Evolutionary conservation across 2,113 vertebrate genomes (phyloP).

Genomic region (Limnothrissa miodon): DNA sequence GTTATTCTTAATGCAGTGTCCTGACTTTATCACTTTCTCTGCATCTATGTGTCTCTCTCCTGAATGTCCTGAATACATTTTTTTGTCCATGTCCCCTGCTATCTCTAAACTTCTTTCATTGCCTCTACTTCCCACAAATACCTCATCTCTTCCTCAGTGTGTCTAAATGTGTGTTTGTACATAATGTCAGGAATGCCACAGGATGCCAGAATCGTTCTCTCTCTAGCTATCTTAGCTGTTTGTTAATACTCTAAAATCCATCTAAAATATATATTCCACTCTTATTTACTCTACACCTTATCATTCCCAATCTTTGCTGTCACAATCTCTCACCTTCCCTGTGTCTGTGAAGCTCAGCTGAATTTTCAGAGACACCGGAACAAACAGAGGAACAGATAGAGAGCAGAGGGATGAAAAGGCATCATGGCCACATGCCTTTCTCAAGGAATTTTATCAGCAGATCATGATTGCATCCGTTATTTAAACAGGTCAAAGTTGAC

Average conservation of each 20-base stretch:
- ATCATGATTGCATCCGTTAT: background rate
- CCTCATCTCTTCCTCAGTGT: background rate
- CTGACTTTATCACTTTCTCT: background rate
- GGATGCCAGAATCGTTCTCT: background rate
- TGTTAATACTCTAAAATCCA: too few relatives aligned
- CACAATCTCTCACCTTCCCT: slow-evolving; percentile 24
- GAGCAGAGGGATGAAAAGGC: background rate
- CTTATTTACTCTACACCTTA: background rate
- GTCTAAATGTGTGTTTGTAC: too few relatives aligned
- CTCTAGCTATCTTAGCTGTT: too few relatives aligned
- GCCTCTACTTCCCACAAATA: background rate
- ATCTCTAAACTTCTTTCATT: background rate
- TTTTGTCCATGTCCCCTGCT: background rate
- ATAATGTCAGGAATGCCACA: too few relatives aligned
- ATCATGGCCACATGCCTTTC: too few relatives aligned
- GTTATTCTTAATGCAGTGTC: background rate
- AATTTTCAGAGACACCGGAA: background rate
- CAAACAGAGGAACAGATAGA: background rate
- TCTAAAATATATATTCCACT: too few relatives aligned
- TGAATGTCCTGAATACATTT: background rate
- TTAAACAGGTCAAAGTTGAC: background rate
- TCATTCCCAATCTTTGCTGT: slow-evolving; percentile 54
- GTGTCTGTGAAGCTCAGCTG: background rate
- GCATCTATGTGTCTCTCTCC: background rate
- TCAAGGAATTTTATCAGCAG: background rate